A percentile compares a stretch with the other conserved stretches of the same genome.
These are phyloP conservation scores for Shinisaurus crocodilurus DNA, from an alignment of 2,113 vertebrate species.

Conservation along the genomic window DNA sequence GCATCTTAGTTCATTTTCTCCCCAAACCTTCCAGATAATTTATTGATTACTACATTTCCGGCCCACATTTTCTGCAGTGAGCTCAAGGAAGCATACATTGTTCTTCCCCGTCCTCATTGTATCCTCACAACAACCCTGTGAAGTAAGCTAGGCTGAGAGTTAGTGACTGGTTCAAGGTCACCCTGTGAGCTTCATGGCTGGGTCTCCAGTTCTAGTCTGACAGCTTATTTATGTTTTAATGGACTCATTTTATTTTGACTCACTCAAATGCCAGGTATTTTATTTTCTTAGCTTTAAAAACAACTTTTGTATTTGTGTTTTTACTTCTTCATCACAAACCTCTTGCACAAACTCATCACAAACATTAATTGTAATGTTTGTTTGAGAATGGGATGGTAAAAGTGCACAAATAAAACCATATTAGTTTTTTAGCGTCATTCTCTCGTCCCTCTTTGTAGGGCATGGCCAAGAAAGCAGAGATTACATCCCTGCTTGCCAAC, in stretches of 20 bases:
- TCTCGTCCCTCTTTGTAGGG: neutral
- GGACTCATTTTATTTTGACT: neutral
- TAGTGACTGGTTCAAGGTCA: no score
- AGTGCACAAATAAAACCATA: neutral
- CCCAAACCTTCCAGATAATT: neutral
- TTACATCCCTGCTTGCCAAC: slow-evolving; percentile 40
- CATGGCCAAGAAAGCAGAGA: slow-evolving; percentile 15
- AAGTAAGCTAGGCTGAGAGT: neutral
- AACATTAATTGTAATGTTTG: no score
- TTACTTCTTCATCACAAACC: neutral
- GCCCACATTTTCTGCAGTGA: neutral
- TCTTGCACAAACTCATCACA: neutral
- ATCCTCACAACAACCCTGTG: neutral
- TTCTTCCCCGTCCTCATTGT: neutral
- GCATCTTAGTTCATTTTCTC: neutral
- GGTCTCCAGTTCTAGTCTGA: no score
- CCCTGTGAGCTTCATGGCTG: no score
- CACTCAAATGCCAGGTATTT: neutral
- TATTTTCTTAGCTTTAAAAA: slow-evolving; percentile 3
- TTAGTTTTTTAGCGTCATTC: neutral
- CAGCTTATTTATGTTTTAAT: neutral
- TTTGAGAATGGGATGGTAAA: neutral
- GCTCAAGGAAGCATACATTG: neutral
- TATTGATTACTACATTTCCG: neutral
- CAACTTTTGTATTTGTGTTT: neutral